Percentiles rank a stretch among this genome's conserved stretches.
Evolutionary conservation across 2,797 vertebrate species (phyloP).

Genomic region (Characodon lateralis): DNA sequence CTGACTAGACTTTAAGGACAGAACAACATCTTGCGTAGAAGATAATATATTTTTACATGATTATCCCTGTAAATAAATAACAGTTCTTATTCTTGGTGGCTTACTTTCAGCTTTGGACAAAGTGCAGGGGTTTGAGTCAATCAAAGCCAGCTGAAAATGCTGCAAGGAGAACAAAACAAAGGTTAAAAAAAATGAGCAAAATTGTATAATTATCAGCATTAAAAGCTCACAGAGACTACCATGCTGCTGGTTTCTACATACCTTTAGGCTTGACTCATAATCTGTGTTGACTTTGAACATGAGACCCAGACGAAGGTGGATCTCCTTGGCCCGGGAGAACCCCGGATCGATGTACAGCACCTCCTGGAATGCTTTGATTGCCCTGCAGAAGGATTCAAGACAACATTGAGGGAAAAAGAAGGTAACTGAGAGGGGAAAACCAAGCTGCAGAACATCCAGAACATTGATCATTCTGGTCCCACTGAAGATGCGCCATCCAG

Average conservation of each 20-base stretch:
- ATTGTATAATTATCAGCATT: background rate
- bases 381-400: conserved; percentile 77
- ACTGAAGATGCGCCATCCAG: background rate
- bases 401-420: background rate
- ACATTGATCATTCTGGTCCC: too few species aligned
- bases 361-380: conserved; percentile 99
- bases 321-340: conserved; percentile 98
- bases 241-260: conserved; percentile 43
- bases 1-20: conserved; percentile 16
- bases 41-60: background rate
- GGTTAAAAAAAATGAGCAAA: background rate
- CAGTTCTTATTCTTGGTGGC: conserved; percentile 31
- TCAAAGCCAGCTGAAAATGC: conserved; percentile 99
- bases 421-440: background rate
- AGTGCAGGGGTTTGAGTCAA: conserved; percentile 99
- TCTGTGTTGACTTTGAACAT: conserved; percentile 99
- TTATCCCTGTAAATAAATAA: background rate
- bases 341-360: conserved; percentile 98
- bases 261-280: conserved; percentile 99
- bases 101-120: conserved; percentile 99
- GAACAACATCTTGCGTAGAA: background rate
- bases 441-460: background rate
- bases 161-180: conserved; percentile 61
- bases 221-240: too few species aligned
- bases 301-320: conserved; percentile 97